phyloP scores from a whole-genome alignment of 1,140 invertebrate species.

The Drosophila erecta region DNA sequence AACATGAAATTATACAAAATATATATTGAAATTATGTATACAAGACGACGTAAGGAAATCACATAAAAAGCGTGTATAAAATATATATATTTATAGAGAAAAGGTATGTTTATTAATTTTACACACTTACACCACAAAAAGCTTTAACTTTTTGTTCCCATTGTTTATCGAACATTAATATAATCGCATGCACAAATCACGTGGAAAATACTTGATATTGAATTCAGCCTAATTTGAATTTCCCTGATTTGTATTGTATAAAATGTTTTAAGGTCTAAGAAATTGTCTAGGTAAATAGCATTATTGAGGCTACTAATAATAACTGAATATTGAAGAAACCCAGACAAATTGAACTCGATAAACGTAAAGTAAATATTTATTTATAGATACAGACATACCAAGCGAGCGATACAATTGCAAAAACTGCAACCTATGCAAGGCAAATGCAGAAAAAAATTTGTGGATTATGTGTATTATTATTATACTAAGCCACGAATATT shows the following conservation, averaged over 20 bases:
- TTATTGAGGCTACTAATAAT: slow-evolving; percentile 50
- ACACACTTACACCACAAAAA: slow-evolving; percentile 47
- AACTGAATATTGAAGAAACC: slow-evolving; percentile 24
- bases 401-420: slow-evolving; percentile 54
- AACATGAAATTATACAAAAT: slow-evolving; percentile 52
- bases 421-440: slow-evolving; percentile 67
- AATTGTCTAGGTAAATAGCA: slow-evolving; percentile 58
- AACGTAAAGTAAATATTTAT: slow-evolving; percentile 54
- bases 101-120: slow-evolving; percentile 40
- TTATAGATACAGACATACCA: slow-evolving; percentile 80
- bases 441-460: slow-evolving; percentile 27
- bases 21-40: slow-evolving; percentile 59
- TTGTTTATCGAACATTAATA: slow-evolving; percentile 30
- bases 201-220: slow-evolving; percentile 36
- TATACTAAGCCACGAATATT: slow-evolving; percentile 65
- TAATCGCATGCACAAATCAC: slow-evolving; percentile 58
- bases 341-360: slow-evolving; percentile 20
- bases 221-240: slow-evolving; percentile 48
- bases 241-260: slow-evolving; percentile 65
- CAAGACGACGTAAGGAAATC: slow-evolving; percentile 11
- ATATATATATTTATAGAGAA: slow-evolving; percentile 52
- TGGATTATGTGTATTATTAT: slow-evolving; percentile 57
- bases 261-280: slow-evolving; percentile 64
- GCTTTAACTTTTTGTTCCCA: slow-evolving; percentile 43
- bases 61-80: slow-evolving; percentile 19